Base-by-base conservation (phyloP, 2,113 vertebrate genomes). In the Corythaeola cristata region DNA sequence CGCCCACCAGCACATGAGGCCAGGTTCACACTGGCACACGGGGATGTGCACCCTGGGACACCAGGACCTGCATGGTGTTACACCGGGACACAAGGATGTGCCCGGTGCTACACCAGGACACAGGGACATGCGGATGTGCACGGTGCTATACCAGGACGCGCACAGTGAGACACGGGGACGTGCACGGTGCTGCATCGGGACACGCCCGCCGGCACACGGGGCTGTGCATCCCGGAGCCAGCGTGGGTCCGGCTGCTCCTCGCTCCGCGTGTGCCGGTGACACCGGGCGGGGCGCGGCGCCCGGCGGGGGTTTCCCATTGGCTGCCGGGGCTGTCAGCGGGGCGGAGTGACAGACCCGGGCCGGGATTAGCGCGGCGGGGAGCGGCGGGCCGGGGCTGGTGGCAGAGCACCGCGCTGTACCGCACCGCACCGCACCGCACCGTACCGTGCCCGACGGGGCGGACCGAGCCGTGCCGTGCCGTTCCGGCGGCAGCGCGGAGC, bases 311-410 rank as follows among this genome's bases (percentile, higher is more conserved):
- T 87, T 58, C 2, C 41, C 84, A 96, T 95, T 96, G 89, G 95
- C 76, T 81, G 59, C 4, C 3, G 52, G 22, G 39, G 55, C 76
- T 87, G 95, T 91, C 96, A 89, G 59, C 41, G 55, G 84, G 72
- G 75, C 84, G 82, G 91, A 95, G 91, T 95, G 93, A 80, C 84
- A 76, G 63, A 5, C 39, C 8, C 16, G 67, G 50, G n/a, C 69
- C 60, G 82, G 90, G 94, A 88, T 92, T 91, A 96, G 55, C 73
- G 82, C 92, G 88, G 73, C 27, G 21, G 87, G 90, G 90, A 93
- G 80, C 75, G 87, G 71, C 49, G 72, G 45, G 26, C 55, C 55
- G 80, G 67, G 71, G 62, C 21, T 13, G 53, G 62, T 33, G 23
- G 67, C 84, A 75, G n/a, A n/a, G n/a, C n/a, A n/a, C 52, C 23